A percentile compares a stretch with the other conserved stretches of the same genome.
Evolutionary conservation across 1,140 invertebrate genomes (phyloP).

Genomic region (Hydropsyche tenuis): DNA sequence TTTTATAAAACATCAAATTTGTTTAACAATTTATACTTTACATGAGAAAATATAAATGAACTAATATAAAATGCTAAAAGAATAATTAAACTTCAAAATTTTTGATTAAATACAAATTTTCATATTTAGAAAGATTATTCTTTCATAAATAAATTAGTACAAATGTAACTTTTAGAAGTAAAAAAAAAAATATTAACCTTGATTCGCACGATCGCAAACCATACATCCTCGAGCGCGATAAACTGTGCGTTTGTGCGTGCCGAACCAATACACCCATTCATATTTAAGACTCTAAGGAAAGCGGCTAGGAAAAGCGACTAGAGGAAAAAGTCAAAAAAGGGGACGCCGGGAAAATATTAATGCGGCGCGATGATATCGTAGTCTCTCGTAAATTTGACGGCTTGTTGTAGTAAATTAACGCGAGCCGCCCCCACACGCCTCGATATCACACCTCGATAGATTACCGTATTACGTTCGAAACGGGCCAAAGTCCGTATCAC

Average conservation of each 20-base stretch:
- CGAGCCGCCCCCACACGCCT: background rate
- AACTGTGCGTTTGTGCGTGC: background rate
- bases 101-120: background rate
- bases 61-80: background rate
- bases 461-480: constrained; percentile 34
- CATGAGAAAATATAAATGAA: no score
- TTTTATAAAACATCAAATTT: no score
- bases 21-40: no score
- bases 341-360: constrained; percentile 45
- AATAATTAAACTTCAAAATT: background rate
- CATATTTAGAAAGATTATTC: background rate
- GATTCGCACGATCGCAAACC: background rate
- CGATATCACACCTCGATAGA: constrained; percentile 43
- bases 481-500: background rate
- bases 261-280: constrained; percentile 29
- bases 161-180: background rate
- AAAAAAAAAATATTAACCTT: constrained; percentile 4
- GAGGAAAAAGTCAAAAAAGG: constrained; percentile 27
- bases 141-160: no score
- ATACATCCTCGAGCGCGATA: background rate
- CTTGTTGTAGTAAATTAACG: constrained; percentile 48
- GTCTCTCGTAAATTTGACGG: constrained; percentile 46
- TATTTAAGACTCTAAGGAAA: constrained; percentile 24
- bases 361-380: constrained; percentile 43
- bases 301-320: background rate